Evolutionary conservation across 37 sponge, comb jelly and placozoan species (phyloP).

Genomic region (Dysidea cf. avara): DNA sequence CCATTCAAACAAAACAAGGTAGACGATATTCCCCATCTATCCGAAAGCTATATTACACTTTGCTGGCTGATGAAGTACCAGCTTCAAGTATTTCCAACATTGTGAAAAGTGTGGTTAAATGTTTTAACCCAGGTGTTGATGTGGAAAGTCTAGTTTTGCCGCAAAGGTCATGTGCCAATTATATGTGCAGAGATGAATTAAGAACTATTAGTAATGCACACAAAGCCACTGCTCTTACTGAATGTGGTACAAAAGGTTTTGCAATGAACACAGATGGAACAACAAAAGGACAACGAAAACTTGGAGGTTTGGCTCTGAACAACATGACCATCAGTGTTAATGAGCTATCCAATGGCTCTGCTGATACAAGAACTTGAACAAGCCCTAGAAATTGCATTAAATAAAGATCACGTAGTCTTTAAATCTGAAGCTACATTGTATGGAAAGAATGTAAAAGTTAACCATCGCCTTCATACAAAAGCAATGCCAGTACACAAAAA

Average conservation of each 20-base stretch:
- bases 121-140: constrained; percentile 3
- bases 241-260: not conserved
- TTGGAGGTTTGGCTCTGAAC: constrained; percentile 35
- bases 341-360: constrained; percentile 33
- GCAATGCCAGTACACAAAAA: not conserved
- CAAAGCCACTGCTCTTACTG: not conserved
- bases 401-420: constrained; percentile 29
- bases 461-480: constrained; percentile 31
- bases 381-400: constrained; percentile 8
- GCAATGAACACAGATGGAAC: constrained; percentile 43
- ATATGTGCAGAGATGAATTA: constrained; percentile 18
- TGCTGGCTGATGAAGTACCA: constrained; percentile 11
- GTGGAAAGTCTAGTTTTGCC: not conserved
- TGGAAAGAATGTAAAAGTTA: not conserved
- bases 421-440: constrained; percentile 29
- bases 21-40: constrained; percentile 6
- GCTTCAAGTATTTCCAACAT: constrained; percentile 4
- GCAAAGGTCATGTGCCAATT: constrained; percentile 8
- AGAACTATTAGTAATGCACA: constrained; percentile 9
- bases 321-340: constrained; percentile 28
- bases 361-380: constrained; percentile 6
- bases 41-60: not conserved
- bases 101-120: not conserved
- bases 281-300: constrained; percentile 33
- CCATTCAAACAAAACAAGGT: not conserved